Base-by-base conservation (phyloP, 2,113 vertebrate genomes). In the Seriola rivoliana region DNA sequence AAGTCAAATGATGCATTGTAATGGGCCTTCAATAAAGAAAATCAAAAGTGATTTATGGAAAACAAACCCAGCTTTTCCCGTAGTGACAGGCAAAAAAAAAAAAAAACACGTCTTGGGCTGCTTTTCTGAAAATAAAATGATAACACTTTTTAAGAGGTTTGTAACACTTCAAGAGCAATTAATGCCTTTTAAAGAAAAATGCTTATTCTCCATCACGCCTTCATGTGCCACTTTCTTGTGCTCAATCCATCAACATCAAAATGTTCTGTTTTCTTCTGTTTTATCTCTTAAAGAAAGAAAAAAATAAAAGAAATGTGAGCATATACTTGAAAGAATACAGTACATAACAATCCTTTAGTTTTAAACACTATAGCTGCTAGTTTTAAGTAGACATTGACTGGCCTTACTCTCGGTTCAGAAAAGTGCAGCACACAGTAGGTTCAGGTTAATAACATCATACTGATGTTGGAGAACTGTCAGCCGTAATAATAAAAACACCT, bases 81-180 rank as follows among this genome's bases (percentile, higher is more conserved):
- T 23, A 7, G 1, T 25, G 2, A 71, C 62, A 68, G 11, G 32
- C 10, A 25, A 66, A 42, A 66, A 57, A 8, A 57, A 8, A 65
- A 19, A n/a, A 12, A 69, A 3, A 64, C 14, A 59, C n/a, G 60
- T 57, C 70, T 57, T 29, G 25, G 40, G 65, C 19, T 42, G 11
- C 8, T 65, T 85, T 82, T 42, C 66, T 54, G 23, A 34, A 66
- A 78, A 73, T 67, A 36, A 85, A 84, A 80, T n/a, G 5, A 77
- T 81, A 89, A 89, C 73, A 89, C 80, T 86, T 87, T 44, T 3
- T 2, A 73, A 68, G 54, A 64, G 25, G 57, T 78, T 54, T 62
- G 5, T 89, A 93, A 93, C 55, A 91, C 85, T 80, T 88, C 17
- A 85, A 73, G 63, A 65, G 50, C 54, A 88, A 85, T 23, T 21